Base-by-base conservation (phyloP, 2,888 invertebrate species). In the Melinaea menophilus region DNA sequence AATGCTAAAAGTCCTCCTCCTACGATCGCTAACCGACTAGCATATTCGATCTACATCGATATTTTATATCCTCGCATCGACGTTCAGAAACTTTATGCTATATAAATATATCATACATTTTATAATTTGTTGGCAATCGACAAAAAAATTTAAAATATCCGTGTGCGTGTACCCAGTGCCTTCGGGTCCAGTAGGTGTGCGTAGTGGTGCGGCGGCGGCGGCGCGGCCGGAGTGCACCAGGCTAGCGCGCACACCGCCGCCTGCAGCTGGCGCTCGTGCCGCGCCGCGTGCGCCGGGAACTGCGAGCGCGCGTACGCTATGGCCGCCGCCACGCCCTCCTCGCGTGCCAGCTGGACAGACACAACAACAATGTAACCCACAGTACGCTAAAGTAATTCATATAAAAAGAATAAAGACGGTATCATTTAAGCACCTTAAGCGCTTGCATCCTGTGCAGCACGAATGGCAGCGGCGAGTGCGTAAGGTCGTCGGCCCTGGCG, bases 291-390 rank as follows among this genome's bases (percentile, higher is more conserved):
- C 73, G 94, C 94, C 35, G 95, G 94, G 82, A 99, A 96, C 90
- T 96, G 93, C 68, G 93, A 92, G 46, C 97, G 92, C 5, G 98
- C 98, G 89, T 98, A 98, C 72, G 92, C 88, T 65, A 99, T 95
- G 11, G 98, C 97, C 74, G 97, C 96, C 46, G 92, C 92, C 78
- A 97, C 97, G 73, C 94, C 94, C 31, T 70, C 69, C 64, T 77
- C 76, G 61, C 88, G 86, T 0, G 84, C 90, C 73, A 89, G 58
- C 87, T 89, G 72, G 0, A 9, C 9, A 41, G 1, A 34, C 11
- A 22, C 12, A 47, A 60, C 34, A 56, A 9, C 41, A 41, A 9
- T 7, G 9, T 7, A 41, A 37, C 37, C 0, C 5, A 37, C 37
- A 5, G 7, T 5, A 2, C 37, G 37, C 37, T 37, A 9, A 65